A percentile compares a stretch with the other conserved stretches of the same genome.
Conservation (phyloP, 2,888 invertebrate species). For the Aelia acuminata region DNA sequence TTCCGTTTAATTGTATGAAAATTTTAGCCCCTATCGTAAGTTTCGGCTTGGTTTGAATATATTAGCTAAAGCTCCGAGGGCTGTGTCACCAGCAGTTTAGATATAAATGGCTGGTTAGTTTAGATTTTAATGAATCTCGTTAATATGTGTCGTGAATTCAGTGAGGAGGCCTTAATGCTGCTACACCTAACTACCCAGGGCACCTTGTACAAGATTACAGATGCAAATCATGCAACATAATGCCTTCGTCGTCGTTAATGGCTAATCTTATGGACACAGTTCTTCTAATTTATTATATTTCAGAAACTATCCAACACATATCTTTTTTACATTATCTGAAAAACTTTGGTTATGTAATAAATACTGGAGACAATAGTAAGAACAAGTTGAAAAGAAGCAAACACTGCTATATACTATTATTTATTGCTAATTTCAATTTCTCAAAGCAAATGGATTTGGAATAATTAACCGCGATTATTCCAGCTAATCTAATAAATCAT, state of each 20-base stretch:
- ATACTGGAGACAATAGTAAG: too few relatives aligned
- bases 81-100: constrained; percentile 14
- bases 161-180: constrained; percentile 5
- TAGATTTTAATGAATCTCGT: constrained; percentile 41
- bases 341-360: too few relatives aligned
- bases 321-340: background rate
- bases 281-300: background rate
- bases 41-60: background rate
- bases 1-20: background rate
- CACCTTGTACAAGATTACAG: constrained; percentile 6
- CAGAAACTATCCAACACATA: background rate
- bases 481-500: too few relatives aligned
- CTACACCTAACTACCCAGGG: background rate
- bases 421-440: too few relatives aligned
- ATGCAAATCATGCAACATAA: constrained; percentile 27
- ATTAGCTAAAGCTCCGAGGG: background rate
- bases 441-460: too few relatives aligned
- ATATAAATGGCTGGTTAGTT: constrained; percentile 33
- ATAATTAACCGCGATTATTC: too few relatives aligned
- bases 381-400: too few relatives aligned
- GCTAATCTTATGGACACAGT: constrained; percentile 18
- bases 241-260: constrained; percentile 11
- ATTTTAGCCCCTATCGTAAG: background rate
- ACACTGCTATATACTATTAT: too few relatives aligned
- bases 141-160: constrained; percentile 28